These are phyloP conservation scores for Parelbella ahira DNA, from an alignment of 2,888 invertebrate genomes.

Conservation along the genomic window DNA sequence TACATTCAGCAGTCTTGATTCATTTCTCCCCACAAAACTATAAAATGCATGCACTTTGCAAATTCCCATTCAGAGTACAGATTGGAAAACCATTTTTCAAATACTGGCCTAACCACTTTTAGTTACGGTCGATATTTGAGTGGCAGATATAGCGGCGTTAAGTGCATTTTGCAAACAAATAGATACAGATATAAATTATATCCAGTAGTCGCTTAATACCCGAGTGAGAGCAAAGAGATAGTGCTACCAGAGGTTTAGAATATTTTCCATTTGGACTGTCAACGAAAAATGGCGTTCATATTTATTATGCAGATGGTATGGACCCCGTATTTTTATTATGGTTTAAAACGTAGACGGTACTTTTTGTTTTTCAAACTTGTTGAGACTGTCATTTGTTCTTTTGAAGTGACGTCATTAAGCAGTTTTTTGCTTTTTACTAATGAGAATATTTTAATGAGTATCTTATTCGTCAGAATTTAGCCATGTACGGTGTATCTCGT, in stretches of 20 bases:
- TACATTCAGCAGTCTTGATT: slow-evolving; percentile 40
- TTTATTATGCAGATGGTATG: slow-evolving; percentile 32
- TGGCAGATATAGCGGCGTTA: slow-evolving; percentile 23
- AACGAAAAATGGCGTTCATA: slow-evolving; percentile 38
- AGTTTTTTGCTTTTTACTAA: slow-evolving; percentile 9
- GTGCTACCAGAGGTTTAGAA: slow-evolving; percentile 39
- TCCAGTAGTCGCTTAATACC: slow-evolving; percentile 41
- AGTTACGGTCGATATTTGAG: slow-evolving; percentile 25
- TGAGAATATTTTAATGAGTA: slow-evolving; percentile 1
- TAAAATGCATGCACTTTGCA: slow-evolving; percentile 42
- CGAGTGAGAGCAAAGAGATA: slow-evolving; percentile 42
- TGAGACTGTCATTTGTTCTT: slow-evolving; percentile 11
- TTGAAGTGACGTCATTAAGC: slow-evolving; percentile 13
- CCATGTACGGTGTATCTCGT: too few relatives aligned
- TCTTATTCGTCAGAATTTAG: too few relatives aligned
- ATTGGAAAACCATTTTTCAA: slow-evolving; percentile 17
- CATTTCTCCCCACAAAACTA: slow-evolving; percentile 41
- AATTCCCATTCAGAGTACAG: slow-evolving; percentile 32
- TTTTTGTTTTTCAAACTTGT: slow-evolving; percentile 15
- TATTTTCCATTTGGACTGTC: slow-evolving; percentile 43
- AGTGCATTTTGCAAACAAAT: slow-evolving; percentile 34
- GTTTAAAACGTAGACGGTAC: slow-evolving; percentile 8
- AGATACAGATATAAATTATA: slow-evolving; percentile 42
- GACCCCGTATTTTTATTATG: slow-evolving; percentile 9
- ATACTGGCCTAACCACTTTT: slow-evolving; percentile 18